Evolutionary conservation across 2,888 invertebrate species (phyloP).

Genomic region (Drosophila limbata): DNA sequence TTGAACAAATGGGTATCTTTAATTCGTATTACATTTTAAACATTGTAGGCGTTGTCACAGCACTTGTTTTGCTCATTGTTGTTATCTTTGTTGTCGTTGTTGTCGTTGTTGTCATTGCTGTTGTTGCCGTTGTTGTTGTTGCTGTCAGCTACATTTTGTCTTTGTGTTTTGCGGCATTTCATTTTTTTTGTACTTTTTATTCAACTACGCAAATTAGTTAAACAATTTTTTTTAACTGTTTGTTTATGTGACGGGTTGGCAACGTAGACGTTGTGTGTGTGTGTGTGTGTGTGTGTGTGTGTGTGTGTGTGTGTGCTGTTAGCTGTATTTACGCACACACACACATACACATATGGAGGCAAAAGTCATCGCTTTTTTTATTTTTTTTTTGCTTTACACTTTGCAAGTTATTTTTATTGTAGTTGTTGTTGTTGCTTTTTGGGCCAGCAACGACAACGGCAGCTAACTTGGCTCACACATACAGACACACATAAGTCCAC

Average conservation of each 20-base stretch:
- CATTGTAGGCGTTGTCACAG: constrained; percentile 5
- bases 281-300: constrained; percentile 15
- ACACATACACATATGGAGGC: constrained; percentile 5
- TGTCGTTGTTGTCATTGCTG: constrained; percentile 8
- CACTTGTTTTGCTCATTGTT: neutral
- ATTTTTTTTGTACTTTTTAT: constrained; percentile 25
- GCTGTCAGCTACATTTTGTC: constrained; percentile 17
- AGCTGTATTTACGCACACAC: constrained; percentile 16
- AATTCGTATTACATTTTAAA: constrained; percentile 1
- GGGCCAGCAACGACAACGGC: constrained; percentile 22
- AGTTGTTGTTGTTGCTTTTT: constrained; percentile 28
- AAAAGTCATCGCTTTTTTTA: constrained; percentile 38
- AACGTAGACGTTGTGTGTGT: constrained; percentile 23
- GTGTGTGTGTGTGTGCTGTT: neutral
- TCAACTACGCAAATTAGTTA: constrained; percentile 61
- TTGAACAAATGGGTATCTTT: constrained; percentile 10
- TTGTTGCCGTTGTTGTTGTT: neutral
- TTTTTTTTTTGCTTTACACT: constrained; percentile 47
- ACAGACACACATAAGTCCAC: constrained; percentile 23
- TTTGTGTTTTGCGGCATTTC: constrained; percentile 13
- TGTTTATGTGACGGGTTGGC: constrained; percentile 43
- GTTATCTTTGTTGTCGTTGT: constrained; percentile 11
- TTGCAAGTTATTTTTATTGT: constrained; percentile 29
- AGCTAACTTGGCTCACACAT: constrained; percentile 54
- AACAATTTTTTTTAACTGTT: constrained; percentile 37